phyloP scores from a whole-genome alignment of 2,797 vertebrate genomes.

The Erethizon dorsatum region DNA sequence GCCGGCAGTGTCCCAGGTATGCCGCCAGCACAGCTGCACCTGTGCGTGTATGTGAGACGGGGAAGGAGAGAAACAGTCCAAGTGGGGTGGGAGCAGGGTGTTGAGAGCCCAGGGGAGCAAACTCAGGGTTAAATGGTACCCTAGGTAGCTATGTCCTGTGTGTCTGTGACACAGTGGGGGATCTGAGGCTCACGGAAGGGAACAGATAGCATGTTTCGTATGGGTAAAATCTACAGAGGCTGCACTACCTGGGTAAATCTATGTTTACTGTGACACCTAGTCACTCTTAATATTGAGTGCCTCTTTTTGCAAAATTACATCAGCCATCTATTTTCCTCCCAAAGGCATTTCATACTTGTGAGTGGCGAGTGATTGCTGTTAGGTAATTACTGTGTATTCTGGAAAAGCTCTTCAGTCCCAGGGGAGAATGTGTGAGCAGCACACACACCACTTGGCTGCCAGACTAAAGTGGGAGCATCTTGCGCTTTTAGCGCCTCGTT shows the following conservation, averaged over 20 bases:
- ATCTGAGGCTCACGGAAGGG: neutral
- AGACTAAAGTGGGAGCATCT: neutral
- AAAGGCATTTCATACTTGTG: neutral
- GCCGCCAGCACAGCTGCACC: neutral
- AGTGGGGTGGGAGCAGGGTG: rapidly evolving
- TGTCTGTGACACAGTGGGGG: no score
- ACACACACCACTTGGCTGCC: neutral
- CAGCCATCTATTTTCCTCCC: constrained; percentile 32
- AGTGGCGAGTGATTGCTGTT: constrained; percentile 4
- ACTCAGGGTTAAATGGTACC: neutral
- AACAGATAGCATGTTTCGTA: neutral
- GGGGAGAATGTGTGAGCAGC: neutral
- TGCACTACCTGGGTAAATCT: neutral
- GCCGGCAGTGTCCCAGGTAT: neutral
- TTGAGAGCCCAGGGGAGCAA: neutral
- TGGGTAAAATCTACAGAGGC: neutral
- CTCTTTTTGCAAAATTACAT: constrained; percentile 54
- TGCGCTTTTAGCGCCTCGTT: neutral
- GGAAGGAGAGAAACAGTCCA: neutral
- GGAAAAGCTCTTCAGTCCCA: constrained; percentile 10
- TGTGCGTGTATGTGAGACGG: no score
- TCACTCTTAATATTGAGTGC: neutral
- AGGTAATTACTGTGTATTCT: neutral
- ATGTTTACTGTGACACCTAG: neutral
- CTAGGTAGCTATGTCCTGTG: neutral